A percentile compares a stretch with the other conserved stretches of the same genome.
These are phyloP conservation scores for Gallinago media DNA, from an alignment of 2,113 vertebrate genomes.

Conservation along the genomic window DNA sequence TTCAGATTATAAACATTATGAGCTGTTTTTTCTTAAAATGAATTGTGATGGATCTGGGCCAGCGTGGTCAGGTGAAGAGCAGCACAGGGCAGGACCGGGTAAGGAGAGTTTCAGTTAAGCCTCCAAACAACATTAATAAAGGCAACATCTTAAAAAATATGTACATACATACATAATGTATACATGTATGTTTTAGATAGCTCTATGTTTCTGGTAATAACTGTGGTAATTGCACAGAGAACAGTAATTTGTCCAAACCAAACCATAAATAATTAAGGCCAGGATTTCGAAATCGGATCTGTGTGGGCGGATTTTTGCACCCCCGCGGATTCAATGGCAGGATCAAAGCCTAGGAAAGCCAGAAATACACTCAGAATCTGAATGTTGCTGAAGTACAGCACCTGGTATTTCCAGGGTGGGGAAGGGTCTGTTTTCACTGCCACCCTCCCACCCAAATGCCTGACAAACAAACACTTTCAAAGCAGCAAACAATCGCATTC, in stretches of 20 bases:
- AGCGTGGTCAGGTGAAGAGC: not conserved
- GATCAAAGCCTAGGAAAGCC: constrained; percentile 55
- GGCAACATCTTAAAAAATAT: not conserved
- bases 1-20: not conserved
- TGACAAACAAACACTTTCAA: not conserved
- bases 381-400: constrained; percentile 27
- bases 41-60: not conserved
- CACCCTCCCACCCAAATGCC: not conserved
- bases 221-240: not conserved
- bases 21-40: not conserved
- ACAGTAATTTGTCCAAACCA: constrained; percentile 29
- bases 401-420: constrained; percentile 27
- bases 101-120: not conserved
- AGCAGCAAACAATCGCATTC: not conserved
- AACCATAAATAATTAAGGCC: constrained; percentile 33
- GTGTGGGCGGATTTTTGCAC: constrained; percentile 60
- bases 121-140: not conserved
- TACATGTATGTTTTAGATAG: not conserved
- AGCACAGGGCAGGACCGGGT: not conserved
- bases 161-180: not conserved
- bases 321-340: constrained; percentile 41
- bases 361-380: constrained; percentile 53
- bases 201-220: not conserved
- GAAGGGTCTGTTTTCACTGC: constrained; percentile 28
- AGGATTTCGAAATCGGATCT: constrained; percentile 40